Percentiles rank a stretch among this genome's conserved stretches.
Conservation (phyloP, 2,113 vertebrate species). For the Lynx canadensis region DNA sequence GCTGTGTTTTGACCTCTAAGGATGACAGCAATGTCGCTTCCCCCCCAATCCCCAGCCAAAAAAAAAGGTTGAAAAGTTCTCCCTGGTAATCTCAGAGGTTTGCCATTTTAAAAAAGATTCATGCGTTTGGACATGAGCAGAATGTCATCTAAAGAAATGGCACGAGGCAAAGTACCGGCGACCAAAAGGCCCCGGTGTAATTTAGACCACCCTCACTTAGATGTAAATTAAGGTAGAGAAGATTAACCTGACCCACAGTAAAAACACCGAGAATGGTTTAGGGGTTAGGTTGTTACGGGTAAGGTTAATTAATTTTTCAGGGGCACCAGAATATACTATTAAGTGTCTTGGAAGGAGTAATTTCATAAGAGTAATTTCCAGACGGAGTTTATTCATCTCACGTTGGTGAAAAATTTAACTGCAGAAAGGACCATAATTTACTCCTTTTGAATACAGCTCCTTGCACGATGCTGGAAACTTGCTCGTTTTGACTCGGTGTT, state of each 20-base stretch:
- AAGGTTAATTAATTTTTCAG: constrained; percentile 79
- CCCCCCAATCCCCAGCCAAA: accelerated
- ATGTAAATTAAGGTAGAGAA: constrained; percentile 63
- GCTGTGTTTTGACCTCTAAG: background rate
- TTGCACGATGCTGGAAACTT: background rate
- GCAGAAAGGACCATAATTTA: constrained; percentile 42
- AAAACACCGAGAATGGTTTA: constrained; percentile 49
- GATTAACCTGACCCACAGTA: constrained; percentile 46
- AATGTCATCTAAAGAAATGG: constrained; percentile 48
- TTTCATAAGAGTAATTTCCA: constrained; percentile 72
- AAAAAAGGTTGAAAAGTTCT: background rate
- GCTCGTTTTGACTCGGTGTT: background rate
- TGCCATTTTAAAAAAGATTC: constrained; percentile 44
- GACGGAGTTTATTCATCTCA: constrained; percentile 76
- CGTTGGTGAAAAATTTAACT: constrained; percentile 42
- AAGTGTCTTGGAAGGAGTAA: constrained; percentile 76
- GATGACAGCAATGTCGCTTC: background rate
- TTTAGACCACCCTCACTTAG: constrained; percentile 32
- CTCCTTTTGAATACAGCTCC: constrained; percentile 29
- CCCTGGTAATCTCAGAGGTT: constrained; percentile 6
- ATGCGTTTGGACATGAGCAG: background rate
- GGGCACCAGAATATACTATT: constrained; percentile 62
- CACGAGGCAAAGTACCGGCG: background rate
- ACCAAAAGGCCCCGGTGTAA: background rate
- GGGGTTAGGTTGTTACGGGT: constrained; percentile 51